phyloP scores from a whole-genome alignment of 2,797 vertebrate species.

The Yasuhikotakia modesta region DNA sequence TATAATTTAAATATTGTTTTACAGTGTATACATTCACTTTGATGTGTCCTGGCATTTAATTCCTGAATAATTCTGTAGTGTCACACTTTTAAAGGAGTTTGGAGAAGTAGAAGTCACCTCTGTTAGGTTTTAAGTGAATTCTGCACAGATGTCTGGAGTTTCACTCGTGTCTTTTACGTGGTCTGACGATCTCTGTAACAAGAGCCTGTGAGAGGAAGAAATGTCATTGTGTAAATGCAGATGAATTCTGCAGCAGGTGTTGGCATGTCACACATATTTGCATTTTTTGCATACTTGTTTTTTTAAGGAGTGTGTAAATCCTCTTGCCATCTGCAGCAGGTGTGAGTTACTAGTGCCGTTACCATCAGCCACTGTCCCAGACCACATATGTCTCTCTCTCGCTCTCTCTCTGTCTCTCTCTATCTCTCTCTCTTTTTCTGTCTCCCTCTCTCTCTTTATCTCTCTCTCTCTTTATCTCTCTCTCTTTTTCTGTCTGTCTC shows the following conservation, averaged over 20 bases:
- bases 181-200: constrained; percentile 10
- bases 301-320: constrained; percentile 22
- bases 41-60: neutral
- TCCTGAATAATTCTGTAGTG: neutral
- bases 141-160: constrained; percentile 18
- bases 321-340: constrained; percentile 40
- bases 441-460: no score
- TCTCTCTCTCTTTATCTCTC: no score
- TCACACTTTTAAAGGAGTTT: neutral
- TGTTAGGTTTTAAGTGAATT: neutral
- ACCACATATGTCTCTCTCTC: neutral
- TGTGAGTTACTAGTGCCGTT: constrained; percentile 18
- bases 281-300: neutral
- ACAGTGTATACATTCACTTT: neutral
- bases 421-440: neutral
- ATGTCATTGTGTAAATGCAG: constrained; percentile 63
- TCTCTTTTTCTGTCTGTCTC: no score
- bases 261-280: constrained; percentile 58
- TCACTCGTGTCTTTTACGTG: neutral
- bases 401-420: neutral
- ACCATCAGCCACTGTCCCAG: constrained; percentile 21
- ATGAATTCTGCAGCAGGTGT: constrained; percentile 68
- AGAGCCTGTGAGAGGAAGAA: constrained; percentile 50
- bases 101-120: neutral
- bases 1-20: neutral